These are phyloP conservation scores for Sebastes cheni DNA, from an alignment of 2,797 vertebrate species.

Conservation along the genomic window DNA sequence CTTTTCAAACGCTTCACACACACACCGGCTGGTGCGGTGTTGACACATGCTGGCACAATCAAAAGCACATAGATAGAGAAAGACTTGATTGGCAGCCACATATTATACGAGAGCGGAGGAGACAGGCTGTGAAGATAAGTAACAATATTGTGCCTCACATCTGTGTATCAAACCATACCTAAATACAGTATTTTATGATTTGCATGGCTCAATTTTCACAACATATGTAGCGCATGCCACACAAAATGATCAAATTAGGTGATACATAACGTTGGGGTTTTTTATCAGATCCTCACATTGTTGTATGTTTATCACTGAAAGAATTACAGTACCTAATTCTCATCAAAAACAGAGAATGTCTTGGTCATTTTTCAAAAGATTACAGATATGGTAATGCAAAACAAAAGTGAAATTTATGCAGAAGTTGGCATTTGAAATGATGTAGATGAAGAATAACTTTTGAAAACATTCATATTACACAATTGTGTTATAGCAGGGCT, in stretches of 20 bases:
- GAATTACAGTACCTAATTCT: not conserved
- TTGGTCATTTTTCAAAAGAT: not conserved
- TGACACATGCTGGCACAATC: constrained; percentile 64
- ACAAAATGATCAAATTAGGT: not conserved
- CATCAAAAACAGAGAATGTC: not conserved
- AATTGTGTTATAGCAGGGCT: not conserved
- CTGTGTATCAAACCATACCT: not conserved
- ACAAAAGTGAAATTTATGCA: not conserved
- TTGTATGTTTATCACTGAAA: not conserved
- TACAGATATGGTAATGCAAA: not conserved
- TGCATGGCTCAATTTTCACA: not conserved
- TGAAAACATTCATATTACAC: not conserved
- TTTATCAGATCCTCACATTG: not conserved
- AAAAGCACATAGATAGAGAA: constrained; percentile 17
- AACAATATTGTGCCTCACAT: constrained; percentile 5
- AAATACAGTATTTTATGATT: not conserved
- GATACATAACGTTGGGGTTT: not conserved
- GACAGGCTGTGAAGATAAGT: not conserved
- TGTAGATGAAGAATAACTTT: not conserved
- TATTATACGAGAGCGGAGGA: not conserved
- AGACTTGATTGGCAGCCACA: constrained; percentile 35
- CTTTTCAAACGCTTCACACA: constrained; percentile 48
- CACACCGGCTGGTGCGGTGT: constrained; percentile 32
- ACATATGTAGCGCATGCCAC: not conserved
- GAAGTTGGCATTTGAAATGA: not conserved